These are phyloP conservation scores for Exocentrus adspersus DNA, from an alignment of 2,888 invertebrate genomes.

Conservation along the genomic window DNA sequence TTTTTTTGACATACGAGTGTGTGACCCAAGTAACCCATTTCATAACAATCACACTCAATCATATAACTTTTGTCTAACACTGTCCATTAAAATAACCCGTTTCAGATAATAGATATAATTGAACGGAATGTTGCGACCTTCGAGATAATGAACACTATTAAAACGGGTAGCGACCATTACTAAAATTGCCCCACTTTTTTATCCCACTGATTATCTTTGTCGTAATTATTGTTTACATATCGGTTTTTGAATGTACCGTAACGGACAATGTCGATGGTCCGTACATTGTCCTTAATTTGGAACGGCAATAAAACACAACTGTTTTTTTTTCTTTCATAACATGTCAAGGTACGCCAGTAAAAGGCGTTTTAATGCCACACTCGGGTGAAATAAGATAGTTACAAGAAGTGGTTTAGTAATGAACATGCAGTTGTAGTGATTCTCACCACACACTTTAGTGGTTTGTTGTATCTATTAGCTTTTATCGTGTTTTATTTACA, in stretches of 20 bases:
- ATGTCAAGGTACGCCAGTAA: background rate
- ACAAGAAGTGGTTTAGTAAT: no score
- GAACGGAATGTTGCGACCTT: background rate
- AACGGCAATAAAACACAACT: background rate
- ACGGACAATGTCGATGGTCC: background rate
- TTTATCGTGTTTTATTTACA: no score
- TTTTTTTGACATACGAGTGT: no score
- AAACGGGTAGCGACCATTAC: background rate
- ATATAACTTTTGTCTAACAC: no score
- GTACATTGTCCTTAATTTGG: background rate
- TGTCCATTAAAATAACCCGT: background rate
- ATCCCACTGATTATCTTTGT: background rate
- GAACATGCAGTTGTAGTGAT: no score
- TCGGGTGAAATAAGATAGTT: no score
- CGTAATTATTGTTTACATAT: slow-evolving; percentile 3
- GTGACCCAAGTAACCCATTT: background rate
- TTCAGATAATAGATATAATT: background rate
- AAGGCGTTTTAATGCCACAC: background rate
- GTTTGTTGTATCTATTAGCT: no score
- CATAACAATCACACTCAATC: background rate
- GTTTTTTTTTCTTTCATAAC: background rate
- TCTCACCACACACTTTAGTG: no score
- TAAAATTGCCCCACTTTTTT: slow-evolving; percentile 8
- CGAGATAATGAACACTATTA: background rate
- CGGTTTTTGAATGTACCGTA: slow-evolving; percentile 4